Base-by-base conservation (phyloP, 1,140 invertebrate species). In the Nilaparvata lugens region DNA sequence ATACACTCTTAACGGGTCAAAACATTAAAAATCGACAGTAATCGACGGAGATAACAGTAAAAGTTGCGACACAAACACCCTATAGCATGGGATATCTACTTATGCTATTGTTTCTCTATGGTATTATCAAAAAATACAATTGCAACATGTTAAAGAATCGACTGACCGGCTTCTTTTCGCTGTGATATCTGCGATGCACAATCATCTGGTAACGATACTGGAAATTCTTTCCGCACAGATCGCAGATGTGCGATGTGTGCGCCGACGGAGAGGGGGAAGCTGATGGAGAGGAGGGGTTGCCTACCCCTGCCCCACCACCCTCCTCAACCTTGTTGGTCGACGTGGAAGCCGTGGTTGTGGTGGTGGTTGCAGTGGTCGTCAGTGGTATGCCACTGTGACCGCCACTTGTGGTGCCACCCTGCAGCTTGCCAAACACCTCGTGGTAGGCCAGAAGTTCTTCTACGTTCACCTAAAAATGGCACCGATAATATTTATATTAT, bases 131-230 rank as follows among this genome's bases (percentile, higher is more conserved):
- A 74, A 87, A 84, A 66, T 89, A 86, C 52, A 86, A 77, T 66
- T 89, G n/a, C n/a, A n/a, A n/a, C n/a, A n/a, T n/a, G n/a, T n/a
- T n/a, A n/a, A n/a, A n/a, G n/a, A n/a, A n/a, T n/a, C n/a, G n/a
- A 35, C 31, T 35, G 2, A 35, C 31, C 31, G 87, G 88, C 72
- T 91, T 91, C 62, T 84, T 80, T 72, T 90, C 87, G n/a, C 83
- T 87, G 66, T 92, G 89, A 70, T 91, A 91, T 65, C 88, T 79
- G 65, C 88, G 82, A 71, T 88, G 88, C 13, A 91, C 88, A 67
- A 91, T 91, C 54, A 92, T 78, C 67, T 91, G 88, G 75, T 91
- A 91, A 28, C 88, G 82, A 73, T 87, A 91, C 67, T 88, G 87
- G 73, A 91, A 92, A 72, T 87, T 85, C 73, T 90, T 90, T 43